Evolutionary conservation across 2,888 invertebrate genomes (phyloP).

Genomic region (Tryphoninae sp.): DNA sequence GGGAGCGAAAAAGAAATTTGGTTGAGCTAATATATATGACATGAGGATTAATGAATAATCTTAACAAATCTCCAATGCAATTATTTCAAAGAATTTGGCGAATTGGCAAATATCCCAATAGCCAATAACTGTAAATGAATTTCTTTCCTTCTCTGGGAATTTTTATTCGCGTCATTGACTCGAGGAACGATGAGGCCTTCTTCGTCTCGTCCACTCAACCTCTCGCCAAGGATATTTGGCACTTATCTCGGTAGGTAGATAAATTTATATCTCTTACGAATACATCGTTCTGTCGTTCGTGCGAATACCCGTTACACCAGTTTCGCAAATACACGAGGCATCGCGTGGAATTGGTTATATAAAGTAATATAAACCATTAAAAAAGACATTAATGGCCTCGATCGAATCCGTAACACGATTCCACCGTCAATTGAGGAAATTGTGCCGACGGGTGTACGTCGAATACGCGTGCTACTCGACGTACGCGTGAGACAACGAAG

Average conservation of each 20-base stretch:
- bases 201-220: not conserved
- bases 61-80: no score
- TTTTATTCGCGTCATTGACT: no score
- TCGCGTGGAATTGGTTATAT: conserved; percentile 50
- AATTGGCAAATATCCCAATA: no score
- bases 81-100: no score
- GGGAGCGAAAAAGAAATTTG: no score
- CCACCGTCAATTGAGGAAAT: conserved; percentile 59
- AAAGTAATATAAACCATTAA: conserved; percentile 55
- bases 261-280: not conserved
- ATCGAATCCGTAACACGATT: conserved; percentile 61
- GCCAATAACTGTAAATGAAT: no score
- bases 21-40: no score
- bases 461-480: conserved; percentile 18
- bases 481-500: conserved; percentile 18
- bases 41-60: no score
- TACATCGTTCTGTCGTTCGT: not conserved
- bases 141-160: no score
- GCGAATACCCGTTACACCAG: conserved; percentile 56
- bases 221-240: not conserved
- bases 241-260: not conserved
- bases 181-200: no score
- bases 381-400: conserved; percentile 54
- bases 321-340: conserved; percentile 22
- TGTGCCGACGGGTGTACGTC: conserved; percentile 25